phyloP scores from a whole-genome alignment of 1,140 invertebrate genomes.

The Zophobas atratus region DNA sequence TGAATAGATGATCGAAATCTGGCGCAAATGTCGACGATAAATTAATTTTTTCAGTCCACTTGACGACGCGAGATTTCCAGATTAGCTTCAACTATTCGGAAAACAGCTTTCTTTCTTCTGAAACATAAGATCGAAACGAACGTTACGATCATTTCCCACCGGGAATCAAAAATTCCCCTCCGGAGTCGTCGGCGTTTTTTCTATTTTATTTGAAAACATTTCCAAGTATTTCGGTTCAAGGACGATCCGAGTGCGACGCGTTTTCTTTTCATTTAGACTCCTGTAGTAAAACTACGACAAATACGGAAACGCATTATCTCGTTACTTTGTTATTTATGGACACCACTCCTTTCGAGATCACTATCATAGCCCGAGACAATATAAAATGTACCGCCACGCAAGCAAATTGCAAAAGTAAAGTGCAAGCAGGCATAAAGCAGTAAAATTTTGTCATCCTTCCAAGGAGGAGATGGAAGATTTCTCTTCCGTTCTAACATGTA shows the following conservation, averaged over 20 bases:
- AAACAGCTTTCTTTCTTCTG: slow-evolving; percentile 8
- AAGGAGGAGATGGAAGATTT: slow-evolving; percentile 15
- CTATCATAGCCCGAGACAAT: neutral
- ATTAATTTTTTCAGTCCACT: slow-evolving; percentile 28
- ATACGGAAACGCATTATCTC: neutral
- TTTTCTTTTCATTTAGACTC: slow-evolving; percentile 18
- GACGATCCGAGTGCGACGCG: slow-evolving; percentile 4
- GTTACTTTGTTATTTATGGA: neutral
- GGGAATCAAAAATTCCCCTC: slow-evolving; percentile 33
- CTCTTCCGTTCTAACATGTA: neutral
- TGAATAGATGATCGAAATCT: slow-evolving; percentile 23
- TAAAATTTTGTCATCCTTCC: slow-evolving; percentile 25
- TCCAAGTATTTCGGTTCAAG: slow-evolving; percentile 21
- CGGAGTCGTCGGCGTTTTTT: slow-evolving; percentile 30
- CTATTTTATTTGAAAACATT: slow-evolving; percentile 39
- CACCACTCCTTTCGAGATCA: neutral
- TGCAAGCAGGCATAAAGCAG: slow-evolving; percentile 19
- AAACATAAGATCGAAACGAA: slow-evolving; percentile 22
- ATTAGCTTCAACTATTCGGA: slow-evolving; percentile 10
- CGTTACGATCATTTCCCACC: slow-evolving; percentile 19
- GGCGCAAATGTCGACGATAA: slow-evolving; percentile 16
- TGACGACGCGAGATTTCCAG: neutral
- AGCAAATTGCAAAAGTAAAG: slow-evolving; percentile 14
- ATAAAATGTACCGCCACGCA: slow-evolving; percentile 15
- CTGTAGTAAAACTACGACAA: slow-evolving; percentile 5